Base-by-base conservation (phyloP, 2,113 vertebrate species). In the Dermatemys mawii region DNA sequence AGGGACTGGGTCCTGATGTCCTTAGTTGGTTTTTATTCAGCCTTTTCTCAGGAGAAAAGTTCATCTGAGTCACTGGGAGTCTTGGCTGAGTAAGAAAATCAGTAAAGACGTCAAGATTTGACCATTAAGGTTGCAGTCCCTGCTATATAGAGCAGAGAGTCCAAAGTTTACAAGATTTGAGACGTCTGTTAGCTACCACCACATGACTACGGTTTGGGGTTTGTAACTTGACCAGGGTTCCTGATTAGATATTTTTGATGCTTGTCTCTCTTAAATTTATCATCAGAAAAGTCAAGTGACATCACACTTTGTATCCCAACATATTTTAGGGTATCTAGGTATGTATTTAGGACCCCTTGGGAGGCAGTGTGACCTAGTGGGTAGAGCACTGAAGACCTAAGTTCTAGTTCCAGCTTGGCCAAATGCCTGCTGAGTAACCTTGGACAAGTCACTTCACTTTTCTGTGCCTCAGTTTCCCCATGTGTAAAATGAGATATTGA, bases 221-320 rank as follows among this genome's bases (percentile, higher is more conserved):
- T 78, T 92, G 81, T 21, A 32, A 35, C 48, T 51, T 13, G 6
- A 16, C 6, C 1, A 0, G 29, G 6, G 5, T 11, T 81, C 8
- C 35, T 6, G 16, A 0, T 12, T 2, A 0, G 2, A 44, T 48
- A 1, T 0, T 17, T 26, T 17, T 29, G 24, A 2, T n/a, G 84
- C 26, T 48, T 6, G 1, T 27, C 41, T 12, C 73, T 46, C 14
- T 27, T 44, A 44, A 46, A 46, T 8, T 0, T 11, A 3, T 26
- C 0, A 0, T 32, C 67, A 6, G 49, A 60, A 11, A 29, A 70
- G 9, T 0, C 29, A 4, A 16, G 27, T 0, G 0, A 1, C 3
- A 35, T 13, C 41, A 75, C 22, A 13, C 10, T 0, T 53, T 6
- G 0, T 17, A 0, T 1, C 16, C 3, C 0, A 0, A 0, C 0